Percentiles rank a stretch among this genome's conserved stretches.
phyloP scores from a whole-genome alignment of 1,140 invertebrate species.

The Heliothis subflexa region DNA sequence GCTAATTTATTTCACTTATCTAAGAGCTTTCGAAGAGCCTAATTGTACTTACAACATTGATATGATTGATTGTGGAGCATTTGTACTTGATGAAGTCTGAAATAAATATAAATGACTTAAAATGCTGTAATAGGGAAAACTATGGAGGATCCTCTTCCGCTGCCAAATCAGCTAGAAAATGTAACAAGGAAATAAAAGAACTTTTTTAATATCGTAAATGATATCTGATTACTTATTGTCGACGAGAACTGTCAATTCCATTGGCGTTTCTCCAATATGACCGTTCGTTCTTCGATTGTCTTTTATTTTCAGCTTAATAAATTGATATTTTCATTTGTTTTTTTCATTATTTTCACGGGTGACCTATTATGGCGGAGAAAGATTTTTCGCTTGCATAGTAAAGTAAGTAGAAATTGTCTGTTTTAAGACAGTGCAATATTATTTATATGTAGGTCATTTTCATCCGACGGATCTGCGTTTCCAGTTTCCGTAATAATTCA shows the following conservation, averaged over 20 bases:
- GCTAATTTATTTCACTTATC: no score
- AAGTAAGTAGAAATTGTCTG: no score
- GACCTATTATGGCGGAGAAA: neutral
- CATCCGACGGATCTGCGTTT: no score
- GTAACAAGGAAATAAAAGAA: slow-evolving; percentile 13
- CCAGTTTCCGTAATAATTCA: no score
- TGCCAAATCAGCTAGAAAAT: slow-evolving; percentile 1
- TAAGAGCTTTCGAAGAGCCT: no score
- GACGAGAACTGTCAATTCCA: slow-evolving; percentile 29
- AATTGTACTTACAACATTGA: no score
- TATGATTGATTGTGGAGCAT: no score
- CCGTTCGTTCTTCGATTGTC: slow-evolving; percentile 21
- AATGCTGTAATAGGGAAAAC: neutral
- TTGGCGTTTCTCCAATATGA: slow-evolving; percentile 34
- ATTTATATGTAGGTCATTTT: no score
- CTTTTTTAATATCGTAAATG: slow-evolving; percentile 32
- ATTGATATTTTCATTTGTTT: slow-evolving; percentile 30
- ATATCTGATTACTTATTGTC: slow-evolving; percentile 13
- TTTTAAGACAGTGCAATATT: no score
- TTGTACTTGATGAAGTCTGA: neutral
- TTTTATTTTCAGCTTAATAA: slow-evolving; percentile 21
- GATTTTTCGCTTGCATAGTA: neutral
- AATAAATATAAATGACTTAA: neutral
- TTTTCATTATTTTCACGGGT: slow-evolving; percentile 14
- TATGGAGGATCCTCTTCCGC: neutral